These are phyloP conservation scores for Psettodes erumei DNA, from an alignment of 2,113 vertebrate species.

Conservation along the genomic window DNA sequence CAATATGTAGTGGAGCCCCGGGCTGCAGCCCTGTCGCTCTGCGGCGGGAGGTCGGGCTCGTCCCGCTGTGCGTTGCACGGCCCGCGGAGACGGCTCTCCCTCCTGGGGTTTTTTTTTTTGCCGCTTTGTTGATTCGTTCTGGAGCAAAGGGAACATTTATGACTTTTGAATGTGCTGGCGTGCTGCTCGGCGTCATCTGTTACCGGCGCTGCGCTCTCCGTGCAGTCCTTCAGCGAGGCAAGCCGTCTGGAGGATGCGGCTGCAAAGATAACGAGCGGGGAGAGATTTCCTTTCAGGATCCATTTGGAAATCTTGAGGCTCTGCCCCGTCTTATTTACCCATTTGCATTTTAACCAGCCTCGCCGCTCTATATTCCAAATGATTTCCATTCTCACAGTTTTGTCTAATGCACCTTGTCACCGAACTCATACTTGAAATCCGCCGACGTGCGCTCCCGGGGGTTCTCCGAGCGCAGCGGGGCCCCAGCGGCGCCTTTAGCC, in stretches of 20 bases:
- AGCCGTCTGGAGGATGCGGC: constrained; percentile 36
- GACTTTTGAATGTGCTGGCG: constrained; percentile 28
- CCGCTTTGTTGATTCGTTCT: constrained; percentile 30
- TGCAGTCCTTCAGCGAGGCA: constrained; percentile 48
- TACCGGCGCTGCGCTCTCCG: constrained; percentile 23
- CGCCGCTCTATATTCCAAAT: constrained; percentile 30
- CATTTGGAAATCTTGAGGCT: constrained; percentile 56
- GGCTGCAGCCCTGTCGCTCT: constrained; percentile 49
- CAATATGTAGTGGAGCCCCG: constrained; percentile 38
- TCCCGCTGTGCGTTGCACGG: constrained; percentile 3
- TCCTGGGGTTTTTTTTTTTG: constrained; percentile 32
- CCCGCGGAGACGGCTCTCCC: constrained; percentile 15
- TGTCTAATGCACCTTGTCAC: constrained; percentile 17
- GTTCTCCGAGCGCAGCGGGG: background rate
- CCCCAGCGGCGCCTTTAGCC: constrained; percentile 33
- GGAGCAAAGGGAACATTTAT: constrained; percentile 38
- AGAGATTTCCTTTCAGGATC: constrained; percentile 49
- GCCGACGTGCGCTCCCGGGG: constrained; percentile 17
- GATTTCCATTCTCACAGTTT: constrained; percentile 34
- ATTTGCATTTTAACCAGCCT: constrained; percentile 49
- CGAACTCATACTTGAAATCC: constrained; percentile 17
- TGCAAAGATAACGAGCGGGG: constrained; percentile 52
- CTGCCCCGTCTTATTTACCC: constrained; percentile 34
- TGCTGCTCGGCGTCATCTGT: constrained; percentile 45
- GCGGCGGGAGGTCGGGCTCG: constrained; percentile 36